Base-by-base conservation (phyloP, 2,113 vertebrate genomes). In the Bettongia penicillata region DNA sequence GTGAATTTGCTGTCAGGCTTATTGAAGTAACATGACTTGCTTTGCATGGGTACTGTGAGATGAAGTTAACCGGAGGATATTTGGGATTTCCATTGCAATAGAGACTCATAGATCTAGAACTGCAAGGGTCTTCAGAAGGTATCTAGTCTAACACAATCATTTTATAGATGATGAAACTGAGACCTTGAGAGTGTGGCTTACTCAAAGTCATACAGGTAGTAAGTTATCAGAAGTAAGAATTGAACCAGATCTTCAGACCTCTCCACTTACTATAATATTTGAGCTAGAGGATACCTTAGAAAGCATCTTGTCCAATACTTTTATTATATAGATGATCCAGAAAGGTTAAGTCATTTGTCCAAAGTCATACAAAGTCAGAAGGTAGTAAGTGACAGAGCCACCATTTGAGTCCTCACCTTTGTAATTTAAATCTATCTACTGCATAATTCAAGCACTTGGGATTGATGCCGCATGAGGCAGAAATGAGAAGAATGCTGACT, bases 61-160 rank as follows among this genome's bases (percentile, higher is more conserved):
- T 89, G 10, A 0, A 68, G 49, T 90, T 93, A 89, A 95, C 93
- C 68, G 55, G 90, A 95, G 84, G 91, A 94, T 95, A 12, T 92
- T 68, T 90, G 23, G 90, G 93, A 47, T 77, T 92, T 96, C 50
- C 22, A n/a, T n/a, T 77, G 68, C 14, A 77, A 77, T n/a, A 77
- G 14, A n/a, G 14, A 14, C n/a, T 77, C 16, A 19, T n/a, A n/a
- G 37, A n/a, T n/a, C 68, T n/a, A n/a, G 37, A n/a, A 77, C 68
- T n/a, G 16, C 16, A n/a, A 77, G 14, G 37, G 37, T 6, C 68
- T 22, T n/a, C 37, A n/a, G 14, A 37, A 28, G 31, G 2, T 37
- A n/a, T 77, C 37, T 77, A 19, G 37, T 77, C 68, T 37, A n/a
- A n/a, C 68, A n/a, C 37, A 4, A 5, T 77, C 68, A 77, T 77